Base-by-base conservation (phyloP, 2,888 invertebrate species). In the Isoperla grammatica region DNA sequence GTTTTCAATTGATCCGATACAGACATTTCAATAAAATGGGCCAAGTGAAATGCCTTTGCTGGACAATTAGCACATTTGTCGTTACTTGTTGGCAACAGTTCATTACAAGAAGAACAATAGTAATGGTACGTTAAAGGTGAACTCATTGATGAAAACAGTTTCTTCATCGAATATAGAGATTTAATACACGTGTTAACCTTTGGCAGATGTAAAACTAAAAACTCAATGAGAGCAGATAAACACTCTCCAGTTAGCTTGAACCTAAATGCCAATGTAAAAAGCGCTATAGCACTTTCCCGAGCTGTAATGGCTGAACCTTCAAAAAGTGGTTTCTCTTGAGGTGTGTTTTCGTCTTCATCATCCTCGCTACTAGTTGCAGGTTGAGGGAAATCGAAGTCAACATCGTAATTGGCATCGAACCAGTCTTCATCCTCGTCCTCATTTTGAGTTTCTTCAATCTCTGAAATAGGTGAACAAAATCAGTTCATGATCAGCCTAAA, bases 21-120 rank as follows among this genome's bases (percentile, higher is more conserved):
- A 2, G 35, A 40, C 12, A 54, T 54, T 40, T 54, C 54, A 37
- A 54, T 54, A 37, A 54, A 54, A 54, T 39, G 29, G 2, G 17
- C 54, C n/a, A n/a, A 5, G 4, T 12, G 3, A 40, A 40, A 40
- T 8, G 40, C 3, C 3, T 4, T 15, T 13, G 40, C n/a, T 40
- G 40, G 40, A 37, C 54, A 54, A 17, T 40, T 54, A 4, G 37
- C 13, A 35, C 54, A 54, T n/a, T 29, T 29, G 29, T 35, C 29
- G 20, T 54, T 40, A 5, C 12, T 54, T 5, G n/a, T 5, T 13
- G 4, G 4, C n/a, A 40, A 15, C 11, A 15, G 12, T 8, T 5
- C 4, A 40, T 40, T 40, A n/a, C 54, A 54, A 12, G 13, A 35
- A 17, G 37, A 19, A 35, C 54, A 54, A 40, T 39, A 54, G 29